Percentiles rank a stretch among this genome's conserved stretches.
Evolutionary conservation across 2,113 vertebrate genomes (phyloP).

Genomic region (Eudyptes chrysolophus): DNA sequence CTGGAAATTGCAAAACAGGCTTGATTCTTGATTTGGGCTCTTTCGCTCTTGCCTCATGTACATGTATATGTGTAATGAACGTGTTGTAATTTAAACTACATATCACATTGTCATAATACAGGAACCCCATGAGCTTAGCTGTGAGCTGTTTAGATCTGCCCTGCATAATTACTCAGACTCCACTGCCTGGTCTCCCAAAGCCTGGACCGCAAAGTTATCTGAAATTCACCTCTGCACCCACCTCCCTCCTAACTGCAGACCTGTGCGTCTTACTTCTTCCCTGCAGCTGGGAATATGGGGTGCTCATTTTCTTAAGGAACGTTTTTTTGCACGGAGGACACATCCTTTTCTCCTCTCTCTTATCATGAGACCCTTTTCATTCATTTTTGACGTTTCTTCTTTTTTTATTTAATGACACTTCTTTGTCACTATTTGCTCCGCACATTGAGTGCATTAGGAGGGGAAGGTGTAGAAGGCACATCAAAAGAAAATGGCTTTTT

Average conservation of each 20-base stretch:
- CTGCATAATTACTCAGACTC: too few relatives aligned
- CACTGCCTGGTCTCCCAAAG: background rate
- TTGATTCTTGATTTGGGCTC: background rate
- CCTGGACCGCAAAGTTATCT: background rate
- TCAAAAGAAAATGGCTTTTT: background rate
- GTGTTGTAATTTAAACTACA: rapidly evolving
- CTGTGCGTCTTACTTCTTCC: background rate
- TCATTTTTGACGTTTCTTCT: background rate
- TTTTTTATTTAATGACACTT: background rate
- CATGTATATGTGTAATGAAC: rapidly evolving
- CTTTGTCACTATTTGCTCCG: background rate
- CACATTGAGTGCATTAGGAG: background rate
- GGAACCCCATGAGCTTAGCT: background rate
- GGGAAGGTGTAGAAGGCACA: background rate
- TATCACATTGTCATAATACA: rapidly evolving
- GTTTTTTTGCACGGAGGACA: background rate
- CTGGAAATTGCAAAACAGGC: background rate
- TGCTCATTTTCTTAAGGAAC: background rate
- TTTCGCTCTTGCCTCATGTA: background rate
- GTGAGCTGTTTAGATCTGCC: background rate
- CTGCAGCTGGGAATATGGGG: background rate
- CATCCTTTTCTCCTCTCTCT: background rate
- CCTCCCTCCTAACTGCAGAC: background rate
- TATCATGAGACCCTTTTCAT: background rate
- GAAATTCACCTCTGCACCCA: background rate